Evolutionary conservation across 2,888 invertebrate species (phyloP), one percentile per base, ranked within the genome.

Genomic region (Globia sparganii): DNA sequence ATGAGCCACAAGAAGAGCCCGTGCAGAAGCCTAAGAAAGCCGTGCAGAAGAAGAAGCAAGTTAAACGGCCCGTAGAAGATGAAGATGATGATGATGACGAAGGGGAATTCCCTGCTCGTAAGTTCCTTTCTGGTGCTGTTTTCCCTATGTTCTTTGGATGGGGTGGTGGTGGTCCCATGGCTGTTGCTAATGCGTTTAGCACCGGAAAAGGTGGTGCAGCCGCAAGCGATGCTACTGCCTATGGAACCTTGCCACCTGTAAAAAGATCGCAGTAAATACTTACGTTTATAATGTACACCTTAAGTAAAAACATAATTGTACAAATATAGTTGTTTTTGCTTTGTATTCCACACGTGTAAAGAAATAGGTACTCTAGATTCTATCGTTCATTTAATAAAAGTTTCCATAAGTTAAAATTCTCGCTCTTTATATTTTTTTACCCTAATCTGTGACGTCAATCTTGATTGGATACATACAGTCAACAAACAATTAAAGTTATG

Each of bases 161-260:
- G 75, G 93, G 96, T 0, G 93, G 95, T 0, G 94, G 94, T 13
- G 97, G 97, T 1, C 97, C 97, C 8, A 97, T 97, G 0, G 98
- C 98, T 8, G 97, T 98, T 28, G 98, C 98, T 34, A 98, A 98
- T 90, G 97, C 98, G 68, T 98, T 97, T 91, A 98, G 98, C 89
- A 98, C 97, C 0, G 97, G 97, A 1, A 97, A 97, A 83, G 97
- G 98, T 1, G 98, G 98, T 1, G 97, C 98, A 1, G 98, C 98
- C 2, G 97, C 97, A 77, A 98, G 98, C 83, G 97, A 98, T 82
- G 98, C 98, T 0, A 97, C 97, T 0, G 97, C 98, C 0, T 98
- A 97, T 89, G 98, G 98, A 6, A 97, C 97, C 72, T 97, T 97
- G 1, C 59, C 65, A 89, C 93, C 96, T 73, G 93, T 93, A 78